Conservation (phyloP, 1,140 invertebrate species). For the Penaeus chinensis region DNA sequence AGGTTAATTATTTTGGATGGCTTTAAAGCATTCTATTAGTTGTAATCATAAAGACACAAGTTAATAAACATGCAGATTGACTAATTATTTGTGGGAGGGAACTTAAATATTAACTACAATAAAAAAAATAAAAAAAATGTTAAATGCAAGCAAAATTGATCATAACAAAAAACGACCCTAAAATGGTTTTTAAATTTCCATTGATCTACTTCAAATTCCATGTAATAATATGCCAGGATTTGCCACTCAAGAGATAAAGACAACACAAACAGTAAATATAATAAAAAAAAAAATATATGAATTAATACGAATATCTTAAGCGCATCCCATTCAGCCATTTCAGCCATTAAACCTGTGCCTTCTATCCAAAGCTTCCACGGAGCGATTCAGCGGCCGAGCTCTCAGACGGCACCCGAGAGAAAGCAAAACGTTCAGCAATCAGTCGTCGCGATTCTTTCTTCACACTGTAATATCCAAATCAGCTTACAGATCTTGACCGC, state of each 20-base stretch:
- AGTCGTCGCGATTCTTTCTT: slow-evolving; percentile 41
- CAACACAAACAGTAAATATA: slow-evolving; percentile 4
- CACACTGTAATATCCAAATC: slow-evolving; percentile 47
- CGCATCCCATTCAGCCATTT: slow-evolving; percentile 48
- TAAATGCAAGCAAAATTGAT: too few species aligned
- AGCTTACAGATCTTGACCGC: slow-evolving; percentile 46
- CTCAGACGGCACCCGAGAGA: slow-evolving; percentile 37
- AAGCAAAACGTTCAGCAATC: slow-evolving; percentile 34
- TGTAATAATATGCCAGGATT: slow-evolving; percentile 27
- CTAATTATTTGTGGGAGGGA: too few species aligned
- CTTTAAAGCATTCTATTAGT: slow-evolving; percentile 17
- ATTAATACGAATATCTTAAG: slow-evolving; percentile 47
- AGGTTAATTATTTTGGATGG: slow-evolving; percentile 40
- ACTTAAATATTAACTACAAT: too few species aligned
- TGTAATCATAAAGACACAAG: background rate
- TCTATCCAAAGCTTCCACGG: slow-evolving; percentile 61
- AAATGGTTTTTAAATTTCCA: background rate
- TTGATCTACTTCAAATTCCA: slow-evolving; percentile 1
- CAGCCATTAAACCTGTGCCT: slow-evolving; percentile 58
- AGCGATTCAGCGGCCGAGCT: slow-evolving; percentile 41
- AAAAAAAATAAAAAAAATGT: too few species aligned
- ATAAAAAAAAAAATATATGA: slow-evolving; percentile 38
- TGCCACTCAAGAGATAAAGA: slow-evolving; percentile 30
- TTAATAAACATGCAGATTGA: too few species aligned
- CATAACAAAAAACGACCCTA: background rate